Percentiles rank a stretch among this genome's conserved stretches.
phyloP scores from a whole-genome alignment of 1,140 invertebrate species.

The Euura lappo region DNA sequence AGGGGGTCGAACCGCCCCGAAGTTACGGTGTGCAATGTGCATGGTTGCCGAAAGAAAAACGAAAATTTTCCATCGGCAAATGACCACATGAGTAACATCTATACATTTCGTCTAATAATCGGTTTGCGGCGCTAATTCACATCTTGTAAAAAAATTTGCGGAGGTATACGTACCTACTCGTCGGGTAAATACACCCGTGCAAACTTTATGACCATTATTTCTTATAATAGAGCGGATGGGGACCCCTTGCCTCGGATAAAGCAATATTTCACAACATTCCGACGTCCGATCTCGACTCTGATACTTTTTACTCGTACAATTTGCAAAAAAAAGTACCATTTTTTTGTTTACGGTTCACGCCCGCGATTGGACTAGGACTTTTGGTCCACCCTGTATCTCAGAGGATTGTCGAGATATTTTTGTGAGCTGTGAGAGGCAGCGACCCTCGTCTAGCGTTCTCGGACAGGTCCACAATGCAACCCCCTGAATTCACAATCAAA shows the following conservation, averaged over 20 bases:
- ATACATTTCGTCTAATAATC: background rate
- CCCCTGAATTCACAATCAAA: slow-evolving; percentile 24
- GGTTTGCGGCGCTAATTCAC: background rate
- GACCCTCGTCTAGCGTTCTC: slow-evolving; percentile 21
- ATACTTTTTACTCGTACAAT: no score
- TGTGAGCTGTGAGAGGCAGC: slow-evolving; percentile 18
- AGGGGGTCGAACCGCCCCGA: no score
- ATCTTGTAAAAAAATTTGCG: background rate
- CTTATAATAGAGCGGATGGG: background rate
- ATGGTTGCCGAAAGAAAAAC: background rate
- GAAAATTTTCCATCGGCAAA: background rate
- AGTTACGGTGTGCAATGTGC: no score
- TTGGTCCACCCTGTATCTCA: slow-evolving; percentile 3
- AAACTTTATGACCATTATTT: background rate
- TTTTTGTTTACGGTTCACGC: background rate
- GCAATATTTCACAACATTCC: background rate
- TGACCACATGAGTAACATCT: background rate
- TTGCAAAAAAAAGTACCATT: background rate
- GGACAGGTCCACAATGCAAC: slow-evolving; percentile 28
- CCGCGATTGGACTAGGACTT: background rate
- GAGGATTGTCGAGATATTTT: slow-evolving; percentile 5
- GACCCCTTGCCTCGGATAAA: background rate
- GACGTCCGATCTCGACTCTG: background rate
- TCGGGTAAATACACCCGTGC: slow-evolving; percentile 6
- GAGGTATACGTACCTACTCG: background rate